These are phyloP conservation scores for Spodoptera litura DNA, from an alignment of 1,140 invertebrate genomes.

Conservation along the genomic window DNA sequence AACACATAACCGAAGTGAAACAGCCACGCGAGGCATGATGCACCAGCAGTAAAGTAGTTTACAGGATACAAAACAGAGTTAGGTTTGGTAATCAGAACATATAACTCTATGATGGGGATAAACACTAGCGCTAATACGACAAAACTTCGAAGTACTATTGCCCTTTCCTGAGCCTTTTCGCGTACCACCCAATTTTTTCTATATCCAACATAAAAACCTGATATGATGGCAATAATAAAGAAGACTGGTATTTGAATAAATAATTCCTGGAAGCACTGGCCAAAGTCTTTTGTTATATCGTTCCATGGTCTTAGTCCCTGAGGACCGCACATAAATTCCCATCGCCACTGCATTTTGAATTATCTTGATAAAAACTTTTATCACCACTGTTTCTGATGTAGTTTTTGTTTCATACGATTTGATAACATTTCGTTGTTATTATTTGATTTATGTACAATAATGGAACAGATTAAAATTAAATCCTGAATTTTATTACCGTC, in stretches of 20 bases:
- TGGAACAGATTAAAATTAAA: too few species aligned
- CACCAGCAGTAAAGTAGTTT: slow-evolving; percentile 89
- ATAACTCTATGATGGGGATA: slow-evolving; percentile 89
- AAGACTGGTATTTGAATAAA: slow-evolving; percentile 90
- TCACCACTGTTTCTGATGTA: slow-evolving; percentile 19
- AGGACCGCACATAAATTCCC: slow-evolving; percentile 91
- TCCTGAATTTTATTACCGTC: too few species aligned
- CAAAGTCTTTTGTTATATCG: slow-evolving; percentile 89
- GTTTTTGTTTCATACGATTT: not conserved
- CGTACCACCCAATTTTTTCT: slow-evolving; percentile 86
- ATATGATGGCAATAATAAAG: slow-evolving; percentile 89
- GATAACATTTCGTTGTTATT: not conserved
- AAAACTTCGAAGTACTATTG: slow-evolving; percentile 88
- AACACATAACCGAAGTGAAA: slow-evolving; percentile 92
- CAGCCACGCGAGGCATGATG: slow-evolving; percentile 91
- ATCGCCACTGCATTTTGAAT: slow-evolving; percentile 87
- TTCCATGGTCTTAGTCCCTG: slow-evolving; percentile 89
- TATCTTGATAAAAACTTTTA: slow-evolving; percentile 29
- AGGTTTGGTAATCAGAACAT: slow-evolving; percentile 85
- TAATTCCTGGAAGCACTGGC: slow-evolving; percentile 93
- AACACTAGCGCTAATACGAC: slow-evolving; percentile 88
- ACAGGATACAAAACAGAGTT: slow-evolving; percentile 85
- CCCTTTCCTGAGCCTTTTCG: slow-evolving; percentile 86
- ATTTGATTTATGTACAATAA: too few species aligned
- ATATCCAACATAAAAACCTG: slow-evolving; percentile 92